Percentiles rank a stretch among this genome's conserved stretches.
These are phyloP conservation scores for Hylyphantes graminicola DNA, from an alignment of 1,140 invertebrate genomes.

Conservation along the genomic window DNA sequence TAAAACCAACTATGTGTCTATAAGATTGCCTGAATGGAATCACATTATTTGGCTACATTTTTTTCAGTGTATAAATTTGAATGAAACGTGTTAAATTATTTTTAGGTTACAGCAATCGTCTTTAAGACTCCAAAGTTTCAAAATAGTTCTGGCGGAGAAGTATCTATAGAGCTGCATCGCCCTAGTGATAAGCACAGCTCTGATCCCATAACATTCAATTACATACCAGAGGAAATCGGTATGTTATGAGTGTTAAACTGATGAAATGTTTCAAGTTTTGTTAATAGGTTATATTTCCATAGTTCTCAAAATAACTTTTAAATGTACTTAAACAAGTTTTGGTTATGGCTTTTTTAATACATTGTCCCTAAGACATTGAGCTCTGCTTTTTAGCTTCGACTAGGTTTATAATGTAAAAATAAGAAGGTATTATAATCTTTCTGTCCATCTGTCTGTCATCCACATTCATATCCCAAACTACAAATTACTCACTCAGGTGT, in stretches of 20 bases:
- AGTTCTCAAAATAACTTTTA: neutral
- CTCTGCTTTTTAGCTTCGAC: neutral
- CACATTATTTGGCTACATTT: neutral
- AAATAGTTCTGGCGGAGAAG: neutral
- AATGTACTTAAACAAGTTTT: neutral
- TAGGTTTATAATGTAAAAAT: neutral
- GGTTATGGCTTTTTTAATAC: neutral
- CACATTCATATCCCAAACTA: no score
- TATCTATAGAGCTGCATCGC: neutral
- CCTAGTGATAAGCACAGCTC: neutral
- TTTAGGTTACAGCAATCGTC: conserved; percentile 5
- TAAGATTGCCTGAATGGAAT: neutral
- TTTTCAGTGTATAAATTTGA: neutral
- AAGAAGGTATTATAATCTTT: no score
- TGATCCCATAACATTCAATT: neutral
- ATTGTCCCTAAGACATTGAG: neutral
- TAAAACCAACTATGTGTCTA: neutral
- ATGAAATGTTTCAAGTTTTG: neutral
- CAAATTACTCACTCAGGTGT: no score
- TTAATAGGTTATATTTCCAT: neutral
- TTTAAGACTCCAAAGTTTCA: conserved; percentile 5
- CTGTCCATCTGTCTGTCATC: no score
- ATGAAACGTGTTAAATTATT: neutral
- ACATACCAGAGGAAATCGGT: neutral
- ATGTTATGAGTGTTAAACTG: neutral